phyloP scores from a whole-genome alignment of 1,140 invertebrate genomes.

The Ceratitis capitata region DNA sequence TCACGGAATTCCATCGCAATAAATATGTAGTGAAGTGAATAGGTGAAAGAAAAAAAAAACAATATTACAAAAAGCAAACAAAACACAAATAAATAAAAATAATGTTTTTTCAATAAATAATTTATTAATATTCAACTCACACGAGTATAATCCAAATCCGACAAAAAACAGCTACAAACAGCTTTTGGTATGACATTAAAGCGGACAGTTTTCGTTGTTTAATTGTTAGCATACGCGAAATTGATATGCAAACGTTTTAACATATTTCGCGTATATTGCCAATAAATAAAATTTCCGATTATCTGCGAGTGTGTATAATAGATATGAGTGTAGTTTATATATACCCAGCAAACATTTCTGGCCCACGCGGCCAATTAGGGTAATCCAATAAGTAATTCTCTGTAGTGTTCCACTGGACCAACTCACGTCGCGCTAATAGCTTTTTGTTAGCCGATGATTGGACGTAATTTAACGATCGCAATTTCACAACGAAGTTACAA shows the following conservation, averaged over 20 bases:
- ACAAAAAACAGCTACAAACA: too few relatives aligned
- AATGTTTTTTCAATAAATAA: not conserved
- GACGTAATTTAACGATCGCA: too few relatives aligned
- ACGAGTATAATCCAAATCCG: not conserved
- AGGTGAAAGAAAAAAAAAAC: not conserved
- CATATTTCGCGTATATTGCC: not conserved
- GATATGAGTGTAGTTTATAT: too few relatives aligned
- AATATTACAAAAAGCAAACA: not conserved
- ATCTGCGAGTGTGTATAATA: not conserved
- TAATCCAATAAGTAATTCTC: too few relatives aligned
- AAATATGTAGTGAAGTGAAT: not conserved
- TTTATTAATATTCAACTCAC: not conserved
- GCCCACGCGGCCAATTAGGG: too few relatives aligned
- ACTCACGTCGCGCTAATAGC: too few relatives aligned
- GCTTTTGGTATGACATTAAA: not conserved
- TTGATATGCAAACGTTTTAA: conserved; percentile 6
- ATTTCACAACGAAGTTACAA: too few relatives aligned
- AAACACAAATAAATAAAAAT: not conserved
- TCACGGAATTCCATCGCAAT: not conserved
- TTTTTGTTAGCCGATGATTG: too few relatives aligned
- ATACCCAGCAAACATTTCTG: too few relatives aligned
- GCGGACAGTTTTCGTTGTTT: not conserved
- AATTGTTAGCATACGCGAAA: not conserved
- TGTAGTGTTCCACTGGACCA: too few relatives aligned
- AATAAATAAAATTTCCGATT: conserved; percentile 17